Percentiles rank a stretch among this genome's conserved stretches.
Evolutionary conservation across 2,797 vertebrate genomes (phyloP).

Genomic region (Darevskia nairensis): DNA sequence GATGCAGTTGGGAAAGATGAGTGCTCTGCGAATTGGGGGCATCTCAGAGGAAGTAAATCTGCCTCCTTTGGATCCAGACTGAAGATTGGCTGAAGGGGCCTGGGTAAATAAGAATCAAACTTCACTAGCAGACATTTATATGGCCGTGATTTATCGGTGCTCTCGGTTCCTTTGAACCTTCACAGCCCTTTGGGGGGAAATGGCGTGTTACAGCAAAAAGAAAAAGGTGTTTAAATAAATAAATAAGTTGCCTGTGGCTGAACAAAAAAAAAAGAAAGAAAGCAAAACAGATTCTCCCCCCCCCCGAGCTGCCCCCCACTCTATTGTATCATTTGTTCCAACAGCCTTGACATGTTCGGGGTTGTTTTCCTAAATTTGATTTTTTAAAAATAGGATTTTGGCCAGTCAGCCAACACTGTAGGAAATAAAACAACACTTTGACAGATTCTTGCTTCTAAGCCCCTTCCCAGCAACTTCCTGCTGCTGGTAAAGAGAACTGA

Average conservation of each 20-base stretch:
- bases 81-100: conserved; percentile 74
- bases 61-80: conserved; percentile 68
- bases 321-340: conserved; percentile 74
- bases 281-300: not conserved
- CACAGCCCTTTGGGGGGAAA: conserved; percentile 70
- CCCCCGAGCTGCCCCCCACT: conserved; percentile 1
- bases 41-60: conserved; percentile 74
- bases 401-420: conserved; percentile 65
- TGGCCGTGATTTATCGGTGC: conserved; percentile 71
- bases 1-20: conserved; percentile 70
- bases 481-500: conserved; percentile 59
- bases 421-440: conserved; percentile 69
- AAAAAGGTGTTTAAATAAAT: conserved; percentile 69
- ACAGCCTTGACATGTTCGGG: conserved; percentile 75
- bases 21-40: conserved; percentile 75
- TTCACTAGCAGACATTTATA: conserved; percentile 75
- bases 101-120: conserved; percentile 77
- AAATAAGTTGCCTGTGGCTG: conserved; percentile 72
- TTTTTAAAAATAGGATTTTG: conserved; percentile 71
- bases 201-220: conserved; percentile 65
- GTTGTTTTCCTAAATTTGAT: conserved; percentile 73
- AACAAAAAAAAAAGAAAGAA: conserved; percentile 59
- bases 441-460: conserved; percentile 63
- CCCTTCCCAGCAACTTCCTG: conserved; percentile 48
- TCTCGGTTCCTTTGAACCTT: conserved; percentile 75